Conservation (phyloP, 2,113 vertebrate species). For the Phalacrocorax carbo region DNA sequence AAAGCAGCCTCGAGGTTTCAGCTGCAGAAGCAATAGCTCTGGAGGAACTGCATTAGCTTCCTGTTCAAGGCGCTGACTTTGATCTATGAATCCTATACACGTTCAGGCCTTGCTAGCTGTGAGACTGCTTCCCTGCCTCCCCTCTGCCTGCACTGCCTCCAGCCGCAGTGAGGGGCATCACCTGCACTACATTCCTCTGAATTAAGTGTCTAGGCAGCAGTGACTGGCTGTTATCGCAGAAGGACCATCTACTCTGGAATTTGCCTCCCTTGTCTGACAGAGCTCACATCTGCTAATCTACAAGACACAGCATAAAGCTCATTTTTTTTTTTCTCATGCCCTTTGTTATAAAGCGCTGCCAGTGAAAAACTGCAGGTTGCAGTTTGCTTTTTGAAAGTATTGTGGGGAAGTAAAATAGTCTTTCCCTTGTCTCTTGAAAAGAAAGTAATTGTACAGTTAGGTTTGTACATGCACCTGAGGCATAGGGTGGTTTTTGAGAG, state of each 20-base stretch:
- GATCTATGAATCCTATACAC: neutral
- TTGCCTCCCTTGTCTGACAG: neutral
- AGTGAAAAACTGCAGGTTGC: constrained; percentile 17
- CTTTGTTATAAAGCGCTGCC: constrained; percentile 46
- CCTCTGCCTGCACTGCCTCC: neutral
- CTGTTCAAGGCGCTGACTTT: neutral
- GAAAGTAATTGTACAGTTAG: constrained; percentile 6
- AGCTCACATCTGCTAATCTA: constrained; percentile 39
- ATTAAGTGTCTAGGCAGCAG: neutral
- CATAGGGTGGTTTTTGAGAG: neutral
- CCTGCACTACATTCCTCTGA: neutral
- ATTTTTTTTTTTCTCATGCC: neutral
- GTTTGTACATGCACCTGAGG: constrained; percentile 17
- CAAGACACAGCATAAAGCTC: neutral
- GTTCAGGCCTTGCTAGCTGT: neutral
- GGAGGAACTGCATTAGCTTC: neutral
- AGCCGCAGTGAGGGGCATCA: neutral
- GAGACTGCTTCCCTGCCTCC: neutral
- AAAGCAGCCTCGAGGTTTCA: neutral
- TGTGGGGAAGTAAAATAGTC: neutral
- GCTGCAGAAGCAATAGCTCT: neutral
- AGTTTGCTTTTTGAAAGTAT: neutral
- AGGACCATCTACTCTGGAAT: constrained; percentile 7
- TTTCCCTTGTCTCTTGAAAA: neutral
- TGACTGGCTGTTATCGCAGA: neutral